A percentile compares a stretch with the other conserved stretches of the same genome.
phyloP scores from a whole-genome alignment of 2,888 invertebrate species.

The Philereme transversata region DNA sequence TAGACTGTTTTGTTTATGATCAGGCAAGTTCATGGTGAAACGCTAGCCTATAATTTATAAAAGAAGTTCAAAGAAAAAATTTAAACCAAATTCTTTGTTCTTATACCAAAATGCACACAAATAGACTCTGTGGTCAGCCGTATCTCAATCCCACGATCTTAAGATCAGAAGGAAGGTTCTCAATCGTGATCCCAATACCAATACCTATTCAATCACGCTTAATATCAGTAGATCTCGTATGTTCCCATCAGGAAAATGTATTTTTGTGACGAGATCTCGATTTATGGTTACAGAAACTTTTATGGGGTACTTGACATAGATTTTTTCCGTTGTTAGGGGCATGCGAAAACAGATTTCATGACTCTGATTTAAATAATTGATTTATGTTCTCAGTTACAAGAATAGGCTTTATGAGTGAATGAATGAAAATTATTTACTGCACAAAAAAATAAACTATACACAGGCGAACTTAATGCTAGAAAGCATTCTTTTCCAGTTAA shows the following conservation, averaged over 20 bases:
- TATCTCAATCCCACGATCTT: background rate
- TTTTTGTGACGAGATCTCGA: slow-evolving; percentile 33
- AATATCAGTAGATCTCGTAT: slow-evolving; percentile 28
- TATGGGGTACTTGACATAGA: slow-evolving; percentile 38
- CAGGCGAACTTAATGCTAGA: too few species aligned
- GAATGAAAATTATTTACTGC: too few species aligned
- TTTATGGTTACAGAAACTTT: slow-evolving; percentile 36
- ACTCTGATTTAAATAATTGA: slow-evolving; percentile 17
- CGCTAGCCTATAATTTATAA: too few species aligned
- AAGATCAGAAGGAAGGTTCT: slow-evolving; percentile 7
- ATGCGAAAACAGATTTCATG: slow-evolving; percentile 20
- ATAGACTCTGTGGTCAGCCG: too few species aligned
- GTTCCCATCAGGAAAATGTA: slow-evolving; percentile 31
- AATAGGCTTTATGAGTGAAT: background rate
- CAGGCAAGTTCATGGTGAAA: too few species aligned
- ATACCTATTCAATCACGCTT: slow-evolving; percentile 29
- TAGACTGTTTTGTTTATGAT: too few species aligned
- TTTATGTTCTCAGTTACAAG: slow-evolving; percentile 7
- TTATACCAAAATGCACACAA: too few species aligned
- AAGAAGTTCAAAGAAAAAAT: too few species aligned
- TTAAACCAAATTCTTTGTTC: too few species aligned
- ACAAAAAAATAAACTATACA: too few species aligned
- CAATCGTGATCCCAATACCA: slow-evolving; percentile 13
- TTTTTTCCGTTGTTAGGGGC: slow-evolving; percentile 21
- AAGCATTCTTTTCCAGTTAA: too few species aligned